These are phyloP conservation scores for Bolinopsis microptera DNA, from an alignment of 37 sponge, comb jelly and placozoan species.

Conservation along the genomic window DNA sequence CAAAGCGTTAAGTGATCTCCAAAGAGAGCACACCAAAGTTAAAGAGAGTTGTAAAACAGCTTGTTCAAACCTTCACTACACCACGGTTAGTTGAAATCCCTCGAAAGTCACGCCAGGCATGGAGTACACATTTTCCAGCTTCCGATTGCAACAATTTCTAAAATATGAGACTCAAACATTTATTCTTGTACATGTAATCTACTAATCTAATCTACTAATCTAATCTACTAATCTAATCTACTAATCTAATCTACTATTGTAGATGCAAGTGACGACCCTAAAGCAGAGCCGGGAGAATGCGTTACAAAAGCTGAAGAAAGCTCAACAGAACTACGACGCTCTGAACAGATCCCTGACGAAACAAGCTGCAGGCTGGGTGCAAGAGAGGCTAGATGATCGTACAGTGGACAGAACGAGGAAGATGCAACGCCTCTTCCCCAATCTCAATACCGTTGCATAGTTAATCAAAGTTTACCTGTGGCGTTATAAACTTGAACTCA, in stretches of 20 bases:
- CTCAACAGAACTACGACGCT: constrained; percentile 57
- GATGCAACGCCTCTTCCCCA: constrained; percentile 7
- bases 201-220: too few relatives aligned
- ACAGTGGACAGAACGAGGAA: not conserved
- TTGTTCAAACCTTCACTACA: not conserved
- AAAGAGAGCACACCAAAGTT: constrained; percentile 12
- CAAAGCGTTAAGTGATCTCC: not conserved
- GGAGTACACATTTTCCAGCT: too few relatives aligned
- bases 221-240: too few relatives aligned
- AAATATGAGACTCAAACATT: too few relatives aligned
- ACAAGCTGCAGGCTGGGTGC: constrained; percentile 48
- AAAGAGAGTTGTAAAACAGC: not conserved
- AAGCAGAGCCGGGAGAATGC: constrained; percentile 21
- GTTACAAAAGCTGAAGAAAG: constrained; percentile 1
- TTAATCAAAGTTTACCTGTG: too few relatives aligned
- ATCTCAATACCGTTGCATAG: not conserved
- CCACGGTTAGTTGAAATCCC: constrained; percentile 15
- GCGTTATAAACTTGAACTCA: too few relatives aligned
- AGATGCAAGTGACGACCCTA: constrained; percentile 44
- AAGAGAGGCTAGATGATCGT: constrained; percentile 34
- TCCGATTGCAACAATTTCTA: too few relatives aligned
- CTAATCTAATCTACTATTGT: too few relatives aligned
- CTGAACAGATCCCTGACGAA: constrained; percentile 45
- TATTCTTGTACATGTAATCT: too few relatives aligned
- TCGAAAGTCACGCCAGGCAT: too few relatives aligned